These are phyloP conservation scores for Etheostoma perlongum DNA, from an alignment of 2,797 vertebrate genomes.

Conservation along the genomic window DNA sequence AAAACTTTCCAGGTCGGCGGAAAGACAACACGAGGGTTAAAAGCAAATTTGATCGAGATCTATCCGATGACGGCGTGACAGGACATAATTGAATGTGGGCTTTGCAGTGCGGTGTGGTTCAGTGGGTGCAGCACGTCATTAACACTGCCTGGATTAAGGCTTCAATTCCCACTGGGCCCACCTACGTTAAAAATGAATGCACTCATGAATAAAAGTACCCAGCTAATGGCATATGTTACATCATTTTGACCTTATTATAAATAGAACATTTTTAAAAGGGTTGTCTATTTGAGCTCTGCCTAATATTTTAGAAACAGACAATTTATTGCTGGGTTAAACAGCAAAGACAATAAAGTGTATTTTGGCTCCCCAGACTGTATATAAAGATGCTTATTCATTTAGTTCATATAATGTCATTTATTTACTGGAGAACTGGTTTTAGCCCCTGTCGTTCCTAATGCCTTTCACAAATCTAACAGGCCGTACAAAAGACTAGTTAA, in stretches of 20 bases:
- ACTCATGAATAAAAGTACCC: constrained; percentile 49
- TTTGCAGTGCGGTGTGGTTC: constrained; percentile 27
- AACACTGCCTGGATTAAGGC: constrained; percentile 44
- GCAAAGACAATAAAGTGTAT: background rate
- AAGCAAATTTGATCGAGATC: constrained; percentile 35
- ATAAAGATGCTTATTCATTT: background rate
- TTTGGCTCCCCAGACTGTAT: background rate
- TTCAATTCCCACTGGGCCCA: constrained; percentile 37
- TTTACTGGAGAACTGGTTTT: background rate
- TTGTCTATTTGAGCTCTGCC: constrained; percentile 4
- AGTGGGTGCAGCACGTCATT: constrained; percentile 21
- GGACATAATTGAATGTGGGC: constrained; percentile 43
- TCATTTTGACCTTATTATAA: constrained; percentile 50
- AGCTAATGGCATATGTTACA: constrained; percentile 51
- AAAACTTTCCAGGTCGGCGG: too few relatives aligned
- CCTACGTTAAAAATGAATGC: constrained; percentile 49
- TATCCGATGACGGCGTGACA: constrained; percentile 20
- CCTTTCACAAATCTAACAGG: background rate
- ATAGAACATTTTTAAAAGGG: constrained; percentile 23
- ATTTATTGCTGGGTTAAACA: constrained; percentile 11
- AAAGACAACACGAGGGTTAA: background rate
- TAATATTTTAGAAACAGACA: constrained; percentile 8
- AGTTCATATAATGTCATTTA: background rate
- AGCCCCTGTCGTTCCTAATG: background rate
- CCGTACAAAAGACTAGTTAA: background rate